These are phyloP conservation scores for Drosophila guanche DNA, from an alignment of 1,140 invertebrate genomes.

Conservation along the genomic window DNA sequence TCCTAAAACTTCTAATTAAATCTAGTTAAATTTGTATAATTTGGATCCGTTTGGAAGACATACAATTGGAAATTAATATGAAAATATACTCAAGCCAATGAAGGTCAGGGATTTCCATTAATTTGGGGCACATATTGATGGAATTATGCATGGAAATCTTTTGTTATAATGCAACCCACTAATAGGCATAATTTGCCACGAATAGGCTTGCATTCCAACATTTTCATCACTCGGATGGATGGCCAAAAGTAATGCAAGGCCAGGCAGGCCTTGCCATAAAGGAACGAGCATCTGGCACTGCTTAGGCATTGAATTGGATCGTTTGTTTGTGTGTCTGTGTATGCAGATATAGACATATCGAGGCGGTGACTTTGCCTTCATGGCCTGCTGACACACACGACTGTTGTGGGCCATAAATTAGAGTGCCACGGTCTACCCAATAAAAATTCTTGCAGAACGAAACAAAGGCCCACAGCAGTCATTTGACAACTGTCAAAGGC, in stretches of 20 bases:
- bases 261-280: constrained; percentile 7
- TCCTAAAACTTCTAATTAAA: constrained; percentile 35
- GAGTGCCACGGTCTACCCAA: constrained; percentile 52
- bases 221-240: constrained; percentile 35
- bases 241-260: constrained; percentile 20
- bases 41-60: constrained; percentile 5
- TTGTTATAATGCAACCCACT: no score
- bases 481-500: constrained; percentile 41
- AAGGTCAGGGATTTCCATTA: no score
- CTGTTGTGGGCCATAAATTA: constrained; percentile 66
- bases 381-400: constrained; percentile 59
- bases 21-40: constrained; percentile 25
- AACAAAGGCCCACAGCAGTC: constrained; percentile 38
- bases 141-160: constrained; percentile 23
- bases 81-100: constrained; percentile 10
- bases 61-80: constrained; percentile 28
- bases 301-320: neutral
- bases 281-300: constrained; percentile 3
- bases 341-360: constrained; percentile 36
- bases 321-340: neutral
- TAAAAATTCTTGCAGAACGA: constrained; percentile 66
- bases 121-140: constrained; percentile 19
- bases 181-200: constrained; percentile 22
- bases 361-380: constrained; percentile 51
- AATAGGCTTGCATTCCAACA: constrained; percentile 5